Percentiles rank a stretch among this genome's conserved stretches.
Conservation (phyloP, 1,140 invertebrate species). For the Cryptotermes secundus region DNA sequence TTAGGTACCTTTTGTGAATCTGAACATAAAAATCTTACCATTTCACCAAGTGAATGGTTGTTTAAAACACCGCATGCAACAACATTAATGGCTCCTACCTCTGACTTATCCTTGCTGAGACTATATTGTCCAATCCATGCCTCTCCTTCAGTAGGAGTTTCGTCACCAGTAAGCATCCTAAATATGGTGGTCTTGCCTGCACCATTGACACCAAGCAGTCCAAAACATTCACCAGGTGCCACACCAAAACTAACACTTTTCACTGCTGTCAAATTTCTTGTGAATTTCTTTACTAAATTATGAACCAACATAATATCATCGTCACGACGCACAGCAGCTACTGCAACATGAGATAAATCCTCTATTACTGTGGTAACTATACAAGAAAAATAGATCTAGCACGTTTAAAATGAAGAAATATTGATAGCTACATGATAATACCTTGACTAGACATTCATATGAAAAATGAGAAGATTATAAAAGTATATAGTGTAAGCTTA, state of each 20-base stretch:
- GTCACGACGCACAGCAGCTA: neutral
- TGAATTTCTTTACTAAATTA: slow-evolving; percentile 65
- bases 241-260: slow-evolving; percentile 68
- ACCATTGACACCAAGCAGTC: slow-evolving; percentile 84
- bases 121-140: slow-evolving; percentile 42
- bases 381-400: no score
- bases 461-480: no score
- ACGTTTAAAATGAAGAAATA: no score
- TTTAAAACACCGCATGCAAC: no score
- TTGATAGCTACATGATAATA: no score
- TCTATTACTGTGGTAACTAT: no score
- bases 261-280: slow-evolving; percentile 67
- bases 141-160: slow-evolving; percentile 61
- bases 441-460: no score
- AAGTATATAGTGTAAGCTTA: no score
- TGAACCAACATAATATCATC: slow-evolving; percentile 27
- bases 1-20: no score
- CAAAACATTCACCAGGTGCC: slow-evolving; percentile 79
- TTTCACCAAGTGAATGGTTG: no score
- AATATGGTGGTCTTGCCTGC: slow-evolving; percentile 85
- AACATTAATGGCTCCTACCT: slow-evolving; percentile 23
- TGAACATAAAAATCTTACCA: no score
- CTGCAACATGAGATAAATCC: neutral
- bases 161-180: slow-evolving; percentile 86
- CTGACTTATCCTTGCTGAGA: slow-evolving; percentile 7